Base-by-base conservation (phyloP, 2,888 invertebrate species). In the Drosophila eohydei region DNA sequence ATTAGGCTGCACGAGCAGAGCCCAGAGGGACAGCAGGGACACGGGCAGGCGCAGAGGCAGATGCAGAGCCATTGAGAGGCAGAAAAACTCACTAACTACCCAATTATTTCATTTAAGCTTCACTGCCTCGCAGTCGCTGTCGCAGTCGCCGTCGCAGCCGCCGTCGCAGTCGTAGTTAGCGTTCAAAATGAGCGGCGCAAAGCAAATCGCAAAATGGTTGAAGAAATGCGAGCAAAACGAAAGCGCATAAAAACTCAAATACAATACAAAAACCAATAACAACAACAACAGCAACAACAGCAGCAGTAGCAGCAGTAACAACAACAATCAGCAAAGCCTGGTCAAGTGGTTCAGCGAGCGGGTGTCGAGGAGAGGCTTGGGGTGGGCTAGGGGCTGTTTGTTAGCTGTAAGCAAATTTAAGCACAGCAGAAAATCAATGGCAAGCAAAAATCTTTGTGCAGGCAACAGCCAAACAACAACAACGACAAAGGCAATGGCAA, bases 51-150 rank as follows among this genome's bases (percentile, higher is more conserved):
- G 46, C 26, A 1, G 14, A 11, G 34, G n/a, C 32, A 4, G 16
- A n/a, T 43, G 14, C 3, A 21, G 14, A 12, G 14, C 26, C n/a
- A 30, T 30, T 28, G 32, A 43, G 56, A 32, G 44, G 41, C 30
- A 48, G 41, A 54, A 74, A 71, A 79, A 67, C 83, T 78, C 73
- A 89, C 90, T 89, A 91, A 91, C 91, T 90, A 91, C 87, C 91
- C 91, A 91, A 91, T 91, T 91, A 91, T 91, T 91, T 91, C 89
- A 91, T 91, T 91, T 88, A 91, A 88, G 91, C 91, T 91, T 88
- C 90, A 91, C 78, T 90, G 91, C 87, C 74, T 71, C 80, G 59
- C 68, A 68, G 74, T 77, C 66, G 78, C 21, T 59, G 38, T 40
- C 60, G 56, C 14, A 12, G 66, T 28, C 52, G 41, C 11, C 2